Evolutionary conservation across 2,888 invertebrate species (phyloP).

Genomic region (Camponotus fellah): DNA sequence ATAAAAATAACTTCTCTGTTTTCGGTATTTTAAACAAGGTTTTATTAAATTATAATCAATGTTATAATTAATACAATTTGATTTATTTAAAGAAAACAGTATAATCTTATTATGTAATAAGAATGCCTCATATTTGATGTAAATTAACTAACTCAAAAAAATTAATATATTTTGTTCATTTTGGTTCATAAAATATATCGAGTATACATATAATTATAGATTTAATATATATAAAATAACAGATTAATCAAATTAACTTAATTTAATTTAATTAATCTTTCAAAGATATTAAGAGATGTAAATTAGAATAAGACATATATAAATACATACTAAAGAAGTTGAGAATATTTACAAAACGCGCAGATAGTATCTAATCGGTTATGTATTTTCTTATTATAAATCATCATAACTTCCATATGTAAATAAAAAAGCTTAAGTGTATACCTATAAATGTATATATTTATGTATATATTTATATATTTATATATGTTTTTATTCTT

Average conservation of each 20-base stretch:
- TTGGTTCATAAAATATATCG: no score
- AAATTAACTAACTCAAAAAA: not conserved
- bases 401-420: no score
- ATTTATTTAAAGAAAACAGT: conserved; percentile 8
- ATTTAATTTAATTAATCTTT: no score
- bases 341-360: not conserved
- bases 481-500: not conserved
- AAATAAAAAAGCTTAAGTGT: no score
- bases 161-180: not conserved
- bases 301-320: no score
- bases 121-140: not conserved
- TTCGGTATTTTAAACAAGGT: not conserved
- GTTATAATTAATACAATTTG: not conserved
- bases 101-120: not conserved
- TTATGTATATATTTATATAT: not conserved
- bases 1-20: not conserved
- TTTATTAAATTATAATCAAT: conserved; percentile 1
- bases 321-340: not conserved
- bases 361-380: not conserved
- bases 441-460: no score
- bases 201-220: no score
- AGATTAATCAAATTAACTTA: no score
- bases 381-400: not conserved
- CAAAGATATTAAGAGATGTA: no score
- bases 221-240: no score